These are phyloP conservation scores for Hyposoter didymator DNA, from an alignment of 2,888 invertebrate species.

Conservation along the genomic window DNA sequence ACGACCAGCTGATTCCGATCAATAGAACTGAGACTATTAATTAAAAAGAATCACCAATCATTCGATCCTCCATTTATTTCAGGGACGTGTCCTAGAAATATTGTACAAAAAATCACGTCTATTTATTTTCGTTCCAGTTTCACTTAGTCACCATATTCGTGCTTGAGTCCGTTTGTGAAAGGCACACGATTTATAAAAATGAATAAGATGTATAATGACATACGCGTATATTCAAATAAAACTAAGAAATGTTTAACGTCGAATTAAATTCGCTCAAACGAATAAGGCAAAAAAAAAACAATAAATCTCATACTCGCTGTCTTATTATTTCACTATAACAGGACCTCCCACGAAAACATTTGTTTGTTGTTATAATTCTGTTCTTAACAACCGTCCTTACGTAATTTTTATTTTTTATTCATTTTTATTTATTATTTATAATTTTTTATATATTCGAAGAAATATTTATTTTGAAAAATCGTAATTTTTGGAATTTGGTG, in stretches of 20 bases:
- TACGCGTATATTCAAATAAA: neutral
- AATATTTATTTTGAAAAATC: too few relatives aligned
- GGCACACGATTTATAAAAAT: slow-evolving; percentile 61
- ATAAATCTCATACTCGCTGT: neutral
- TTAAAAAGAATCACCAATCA: neutral
- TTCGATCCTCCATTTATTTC: neutral
- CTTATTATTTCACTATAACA: too few relatives aligned
- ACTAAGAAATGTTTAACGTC: neutral
- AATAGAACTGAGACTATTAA: neutral
- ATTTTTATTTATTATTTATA: too few relatives aligned
- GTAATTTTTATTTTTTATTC: too few relatives aligned
- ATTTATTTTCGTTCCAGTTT: neutral
- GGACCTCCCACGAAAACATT: too few relatives aligned
- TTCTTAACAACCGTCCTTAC: too few relatives aligned
- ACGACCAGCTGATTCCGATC: neutral
- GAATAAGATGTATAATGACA: neutral
- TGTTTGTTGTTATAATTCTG: too few relatives aligned
- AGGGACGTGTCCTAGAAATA: slow-evolving; percentile 4
- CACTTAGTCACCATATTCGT: slow-evolving; percentile 29
- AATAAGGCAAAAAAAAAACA: neutral
- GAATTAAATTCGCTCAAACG: neutral
- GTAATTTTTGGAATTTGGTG: too few relatives aligned
- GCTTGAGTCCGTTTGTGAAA: slow-evolving; percentile 71
- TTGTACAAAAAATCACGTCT: neutral
- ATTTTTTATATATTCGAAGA: too few relatives aligned